Evolutionary conservation across 1,140 invertebrate genomes (phyloP).

Genomic region (Ips typographus): DNA sequence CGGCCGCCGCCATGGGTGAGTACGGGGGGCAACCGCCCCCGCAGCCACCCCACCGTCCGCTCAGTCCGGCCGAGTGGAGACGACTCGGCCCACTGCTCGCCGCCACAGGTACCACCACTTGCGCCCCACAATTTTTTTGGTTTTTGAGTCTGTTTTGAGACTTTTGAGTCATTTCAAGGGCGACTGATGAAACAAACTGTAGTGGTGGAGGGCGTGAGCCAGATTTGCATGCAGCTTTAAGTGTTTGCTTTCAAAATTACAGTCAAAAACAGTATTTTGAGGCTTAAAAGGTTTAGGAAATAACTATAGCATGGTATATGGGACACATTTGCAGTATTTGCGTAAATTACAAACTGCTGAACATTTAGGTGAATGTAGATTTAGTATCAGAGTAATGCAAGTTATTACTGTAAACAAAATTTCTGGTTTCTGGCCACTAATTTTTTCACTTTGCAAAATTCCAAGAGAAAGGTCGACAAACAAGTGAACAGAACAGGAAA

Average conservation of each 20-base stretch:
- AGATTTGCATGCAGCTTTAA: slow-evolving; percentile 15
- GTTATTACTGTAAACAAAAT: background rate
- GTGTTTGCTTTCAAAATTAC: background rate
- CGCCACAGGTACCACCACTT: slow-evolving; percentile 55
- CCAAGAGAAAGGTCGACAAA: background rate
- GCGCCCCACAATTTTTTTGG: too few relatives aligned
- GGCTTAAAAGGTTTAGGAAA: background rate
- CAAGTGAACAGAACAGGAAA: slow-evolving; percentile 1
- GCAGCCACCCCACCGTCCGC: slow-evolving; percentile 46
- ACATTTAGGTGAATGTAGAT: background rate
- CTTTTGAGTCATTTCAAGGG: slow-evolving; percentile 9
- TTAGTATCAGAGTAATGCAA: background rate
- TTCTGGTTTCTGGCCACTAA: background rate
- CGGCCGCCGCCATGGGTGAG: slow-evolving; percentile 64
- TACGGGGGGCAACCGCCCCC: slow-evolving; percentile 51
- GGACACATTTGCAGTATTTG: too few relatives aligned
- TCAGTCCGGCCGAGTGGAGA: slow-evolving; percentile 58
- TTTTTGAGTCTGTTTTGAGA: background rate
- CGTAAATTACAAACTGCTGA: background rate
- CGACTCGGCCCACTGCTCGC: slow-evolving; percentile 57
- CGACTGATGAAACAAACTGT: slow-evolving; percentile 10
- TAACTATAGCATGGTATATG: too few relatives aligned
- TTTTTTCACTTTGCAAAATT: background rate
- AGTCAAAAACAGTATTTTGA: background rate
- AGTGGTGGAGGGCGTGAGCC: slow-evolving; percentile 46